Conservation (phyloP, 2,113 vertebrate species). For the Coptodon bakossiorum region DNA sequence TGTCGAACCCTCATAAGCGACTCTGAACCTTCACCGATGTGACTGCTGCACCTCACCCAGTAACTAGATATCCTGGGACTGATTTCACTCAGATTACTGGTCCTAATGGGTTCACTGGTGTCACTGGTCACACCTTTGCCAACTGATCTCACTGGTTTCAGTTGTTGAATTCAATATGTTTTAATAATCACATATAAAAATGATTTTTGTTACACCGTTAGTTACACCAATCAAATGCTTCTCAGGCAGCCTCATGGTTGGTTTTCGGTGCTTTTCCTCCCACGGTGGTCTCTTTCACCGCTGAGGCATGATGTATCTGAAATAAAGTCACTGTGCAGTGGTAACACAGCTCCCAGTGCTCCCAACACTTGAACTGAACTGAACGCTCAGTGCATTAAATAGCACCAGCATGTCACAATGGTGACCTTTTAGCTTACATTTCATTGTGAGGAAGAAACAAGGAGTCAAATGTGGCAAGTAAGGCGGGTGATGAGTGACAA, state of each 20-base stretch:
- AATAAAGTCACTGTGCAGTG: neutral
- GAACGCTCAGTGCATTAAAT: neutral
- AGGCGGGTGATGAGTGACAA: neutral
- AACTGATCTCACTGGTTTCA: neutral
- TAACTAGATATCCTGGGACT: neutral
- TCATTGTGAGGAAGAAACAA: neutral
- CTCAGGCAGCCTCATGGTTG: neutral
- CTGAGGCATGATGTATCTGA: neutral
- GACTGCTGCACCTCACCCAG: neutral
- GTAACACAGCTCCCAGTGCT: neutral
- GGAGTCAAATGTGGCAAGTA: neutral
- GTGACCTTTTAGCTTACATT: neutral
- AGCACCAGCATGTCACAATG: neutral
- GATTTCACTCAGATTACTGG: neutral
- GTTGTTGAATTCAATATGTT: neutral
- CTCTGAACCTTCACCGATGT: neutral
- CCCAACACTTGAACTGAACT: neutral
- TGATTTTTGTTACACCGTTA: fast-evolving
- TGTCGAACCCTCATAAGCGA: neutral
- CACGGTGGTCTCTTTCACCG: neutral
- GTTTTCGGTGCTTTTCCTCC: neutral
- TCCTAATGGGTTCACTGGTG: neutral
- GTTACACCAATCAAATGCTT: neutral
- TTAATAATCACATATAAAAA: neutral
- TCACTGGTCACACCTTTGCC: neutral